These are phyloP conservation scores for Ophion obscuratus DNA, from an alignment of 2,888 invertebrate genomes.

Conservation along the genomic window DNA sequence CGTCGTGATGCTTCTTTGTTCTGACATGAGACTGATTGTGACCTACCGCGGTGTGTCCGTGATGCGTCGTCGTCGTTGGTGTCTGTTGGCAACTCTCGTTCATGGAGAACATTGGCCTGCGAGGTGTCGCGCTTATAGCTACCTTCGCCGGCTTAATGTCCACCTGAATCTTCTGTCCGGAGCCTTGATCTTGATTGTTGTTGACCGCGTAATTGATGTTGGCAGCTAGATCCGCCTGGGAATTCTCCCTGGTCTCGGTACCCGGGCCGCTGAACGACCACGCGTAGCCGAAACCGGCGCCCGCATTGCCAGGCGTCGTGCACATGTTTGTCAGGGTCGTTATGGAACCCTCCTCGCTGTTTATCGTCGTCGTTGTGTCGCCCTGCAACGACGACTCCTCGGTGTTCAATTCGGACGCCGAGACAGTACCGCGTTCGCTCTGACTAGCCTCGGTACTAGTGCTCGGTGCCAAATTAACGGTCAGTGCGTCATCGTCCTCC, in stretches of 20 bases:
- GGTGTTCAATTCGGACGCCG: constrained; percentile 52
- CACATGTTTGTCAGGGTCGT: constrained; percentile 82
- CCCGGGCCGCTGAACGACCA: constrained; percentile 83
- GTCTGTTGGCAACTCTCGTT: constrained; percentile 82
- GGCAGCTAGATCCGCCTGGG: constrained; percentile 79
- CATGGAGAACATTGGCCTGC: constrained; percentile 82
- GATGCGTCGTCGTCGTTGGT: constrained; percentile 78
- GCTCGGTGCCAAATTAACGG: constrained; percentile 70
- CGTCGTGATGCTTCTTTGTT: constrained; percentile 81
- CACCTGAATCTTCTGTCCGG: constrained; percentile 82
- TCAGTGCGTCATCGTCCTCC: constrained; percentile 81
- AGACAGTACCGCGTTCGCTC: constrained; percentile 61
- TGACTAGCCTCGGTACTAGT: constrained; percentile 68
- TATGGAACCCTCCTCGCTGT: constrained; percentile 66
- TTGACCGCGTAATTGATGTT: constrained; percentile 83
- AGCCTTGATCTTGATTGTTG: constrained; percentile 82
- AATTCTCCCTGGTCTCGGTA: constrained; percentile 80
- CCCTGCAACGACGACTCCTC: constrained; percentile 63
- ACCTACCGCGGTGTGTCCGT: constrained; percentile 77
- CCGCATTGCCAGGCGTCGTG: constrained; percentile 82
- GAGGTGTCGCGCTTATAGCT: constrained; percentile 77
- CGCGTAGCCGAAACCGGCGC: constrained; percentile 82
- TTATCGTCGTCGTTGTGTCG: constrained; percentile 46
- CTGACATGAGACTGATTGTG: constrained; percentile 83
- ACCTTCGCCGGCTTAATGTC: constrained; percentile 82